phyloP scores from a whole-genome alignment of 2,113 vertebrate genomes.

The Pygoscelis adeliae region DNA sequence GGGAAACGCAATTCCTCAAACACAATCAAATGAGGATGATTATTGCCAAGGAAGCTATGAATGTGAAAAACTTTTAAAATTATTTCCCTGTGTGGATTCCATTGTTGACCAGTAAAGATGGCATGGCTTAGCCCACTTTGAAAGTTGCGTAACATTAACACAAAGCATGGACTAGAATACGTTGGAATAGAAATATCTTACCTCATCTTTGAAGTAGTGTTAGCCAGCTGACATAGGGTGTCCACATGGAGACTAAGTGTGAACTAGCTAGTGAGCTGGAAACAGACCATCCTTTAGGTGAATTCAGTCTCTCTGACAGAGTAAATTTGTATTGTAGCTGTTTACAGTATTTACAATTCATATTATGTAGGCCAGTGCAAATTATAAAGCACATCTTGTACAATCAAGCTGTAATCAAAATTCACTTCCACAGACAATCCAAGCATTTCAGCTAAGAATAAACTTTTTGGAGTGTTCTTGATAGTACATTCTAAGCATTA shows the following conservation, averaged over 20 bases:
- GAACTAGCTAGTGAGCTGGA: neutral
- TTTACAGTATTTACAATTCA: constrained; percentile 4
- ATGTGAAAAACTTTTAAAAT: neutral
- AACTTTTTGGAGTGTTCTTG: neutral
- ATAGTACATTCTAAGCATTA: neutral
- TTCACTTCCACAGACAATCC: neutral
- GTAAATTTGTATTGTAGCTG: neutral
- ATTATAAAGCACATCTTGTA: constrained; percentile 1
- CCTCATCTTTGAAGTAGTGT: neutral
- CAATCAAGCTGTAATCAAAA: constrained; percentile 25
- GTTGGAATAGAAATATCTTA: neutral
- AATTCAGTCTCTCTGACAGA: neutral
- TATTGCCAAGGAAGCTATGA: neutral
- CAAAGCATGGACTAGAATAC: accelerated
- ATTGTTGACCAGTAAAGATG: neutral
- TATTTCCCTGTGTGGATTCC: neutral
- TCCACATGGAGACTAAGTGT: neutral
- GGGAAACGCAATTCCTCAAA: neutral
- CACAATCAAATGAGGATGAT: neutral
- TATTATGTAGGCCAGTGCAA: neutral
- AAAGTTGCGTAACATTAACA: neutral
- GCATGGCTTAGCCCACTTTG: neutral
- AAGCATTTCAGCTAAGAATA: neutral
- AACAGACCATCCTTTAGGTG: neutral
- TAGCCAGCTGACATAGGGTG: neutral